These are phyloP conservation scores for Tragelaphus imberbis DNA, from an alignment of 2,113 vertebrate genomes.

Conservation along the genomic window DNA sequence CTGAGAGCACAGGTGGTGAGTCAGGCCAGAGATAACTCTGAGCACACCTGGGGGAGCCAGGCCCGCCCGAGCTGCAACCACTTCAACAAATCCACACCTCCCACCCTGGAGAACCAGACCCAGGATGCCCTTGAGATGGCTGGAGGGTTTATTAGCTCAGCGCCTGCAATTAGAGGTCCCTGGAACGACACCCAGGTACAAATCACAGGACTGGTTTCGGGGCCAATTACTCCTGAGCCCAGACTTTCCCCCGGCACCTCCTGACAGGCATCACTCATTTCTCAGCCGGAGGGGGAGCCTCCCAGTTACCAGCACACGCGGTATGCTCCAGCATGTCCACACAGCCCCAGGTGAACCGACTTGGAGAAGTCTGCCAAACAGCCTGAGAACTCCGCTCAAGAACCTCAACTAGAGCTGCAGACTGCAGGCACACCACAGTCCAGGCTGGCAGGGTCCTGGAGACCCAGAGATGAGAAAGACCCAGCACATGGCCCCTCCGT, in stretches of 20 bases:
- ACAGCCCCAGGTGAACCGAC: background rate
- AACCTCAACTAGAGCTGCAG: background rate
- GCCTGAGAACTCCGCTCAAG: background rate
- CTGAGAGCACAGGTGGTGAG: background rate
- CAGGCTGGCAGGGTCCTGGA: background rate
- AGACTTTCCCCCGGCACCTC: background rate
- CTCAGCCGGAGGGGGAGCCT: background rate
- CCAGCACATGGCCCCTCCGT: background rate
- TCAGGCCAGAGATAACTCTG: background rate
- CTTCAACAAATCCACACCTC: background rate
- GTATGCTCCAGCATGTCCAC: background rate
- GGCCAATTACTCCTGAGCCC: background rate
- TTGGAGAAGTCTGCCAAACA: background rate
- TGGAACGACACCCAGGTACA: background rate
- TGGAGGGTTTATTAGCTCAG: conserved; percentile 1
- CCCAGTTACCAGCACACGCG: background rate
- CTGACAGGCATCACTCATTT: background rate
- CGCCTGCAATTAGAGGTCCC: conserved; percentile 22
- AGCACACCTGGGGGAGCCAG: background rate
- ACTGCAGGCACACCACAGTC: fast-evolving
- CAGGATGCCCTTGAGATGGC: background rate
- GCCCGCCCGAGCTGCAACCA: background rate
- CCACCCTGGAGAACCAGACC: background rate
- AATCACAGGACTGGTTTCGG: conserved; percentile 26
- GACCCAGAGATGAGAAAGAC: background rate